Conservation (phyloP, 1,140 invertebrate species). For the Frieseomelitta varia region DNA sequence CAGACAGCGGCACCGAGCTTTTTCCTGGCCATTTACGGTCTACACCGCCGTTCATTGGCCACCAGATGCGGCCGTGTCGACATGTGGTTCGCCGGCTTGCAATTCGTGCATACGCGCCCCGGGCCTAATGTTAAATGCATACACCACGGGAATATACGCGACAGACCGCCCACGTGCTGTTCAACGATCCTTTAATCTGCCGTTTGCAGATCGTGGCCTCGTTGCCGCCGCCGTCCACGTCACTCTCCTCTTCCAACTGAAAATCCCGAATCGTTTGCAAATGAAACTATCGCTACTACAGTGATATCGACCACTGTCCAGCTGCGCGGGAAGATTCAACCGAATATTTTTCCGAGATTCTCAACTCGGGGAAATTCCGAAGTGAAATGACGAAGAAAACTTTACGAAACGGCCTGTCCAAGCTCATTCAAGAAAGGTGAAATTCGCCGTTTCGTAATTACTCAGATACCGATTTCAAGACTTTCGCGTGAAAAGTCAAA, state of each 20-base stretch:
- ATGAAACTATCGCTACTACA: too few relatives aligned
- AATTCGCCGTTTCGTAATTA: too few relatives aligned
- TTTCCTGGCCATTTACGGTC: background rate
- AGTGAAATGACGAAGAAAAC: too few relatives aligned
- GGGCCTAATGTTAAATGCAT: constrained; percentile 53
- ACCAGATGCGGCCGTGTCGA: constrained; percentile 33
- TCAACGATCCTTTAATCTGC: constrained; percentile 62
- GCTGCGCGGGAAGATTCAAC: too few relatives aligned
- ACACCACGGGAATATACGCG: constrained; percentile 51
- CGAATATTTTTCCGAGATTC: too few relatives aligned
- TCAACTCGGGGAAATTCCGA: too few relatives aligned
- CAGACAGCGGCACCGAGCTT: background rate
- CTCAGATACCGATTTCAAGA: too few relatives aligned
- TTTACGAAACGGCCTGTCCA: too few relatives aligned
- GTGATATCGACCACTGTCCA: too few relatives aligned
- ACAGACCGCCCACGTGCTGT: constrained; percentile 60
- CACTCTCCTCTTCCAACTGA: background rate
- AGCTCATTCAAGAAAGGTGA: too few relatives aligned
- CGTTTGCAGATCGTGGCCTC: constrained; percentile 16
- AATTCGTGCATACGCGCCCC: constrained; percentile 20
- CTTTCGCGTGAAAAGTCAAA: too few relatives aligned
- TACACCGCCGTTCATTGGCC: background rate
- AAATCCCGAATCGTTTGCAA: background rate
- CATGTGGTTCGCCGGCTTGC: constrained; percentile 8
- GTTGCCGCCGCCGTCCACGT: constrained; percentile 11